Conservation (phyloP, 2,113 vertebrate genomes). For the Tachycineta bicolor region DNA sequence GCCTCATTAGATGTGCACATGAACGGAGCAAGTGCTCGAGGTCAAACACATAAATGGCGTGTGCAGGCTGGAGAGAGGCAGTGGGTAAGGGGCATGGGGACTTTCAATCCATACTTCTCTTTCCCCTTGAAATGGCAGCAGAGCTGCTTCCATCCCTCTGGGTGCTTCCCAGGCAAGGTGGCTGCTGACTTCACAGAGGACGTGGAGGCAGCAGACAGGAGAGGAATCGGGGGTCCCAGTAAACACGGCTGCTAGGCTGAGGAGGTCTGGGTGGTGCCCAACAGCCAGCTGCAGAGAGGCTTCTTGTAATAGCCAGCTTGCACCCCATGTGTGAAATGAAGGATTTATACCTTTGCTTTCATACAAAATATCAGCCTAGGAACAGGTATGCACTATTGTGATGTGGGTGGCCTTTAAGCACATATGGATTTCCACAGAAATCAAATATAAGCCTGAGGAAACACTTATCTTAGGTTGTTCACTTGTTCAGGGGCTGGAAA, state of each 20-base stretch:
- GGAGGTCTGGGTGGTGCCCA: background rate
- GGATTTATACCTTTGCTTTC: constrained; percentile 39
- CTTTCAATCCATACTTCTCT: background rate
- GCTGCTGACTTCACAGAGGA: background rate
- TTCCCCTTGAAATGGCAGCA: background rate
- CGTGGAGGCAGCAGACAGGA: background rate
- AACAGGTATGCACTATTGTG: constrained; percentile 17
- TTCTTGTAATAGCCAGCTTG: background rate
- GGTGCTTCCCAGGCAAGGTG: background rate
- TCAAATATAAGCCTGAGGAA: constrained; percentile 71
- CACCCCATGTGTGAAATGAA: background rate
- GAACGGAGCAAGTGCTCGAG: background rate
- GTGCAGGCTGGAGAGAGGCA: background rate
- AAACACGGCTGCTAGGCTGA: background rate
- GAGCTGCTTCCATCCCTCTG: background rate
- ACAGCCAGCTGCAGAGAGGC: background rate
- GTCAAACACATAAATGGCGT: background rate
- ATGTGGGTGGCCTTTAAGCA: constrained; percentile 71
- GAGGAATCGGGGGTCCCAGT: background rate
- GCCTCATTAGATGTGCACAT: background rate
- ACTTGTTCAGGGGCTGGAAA: constrained; percentile 71
- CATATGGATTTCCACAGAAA: constrained; percentile 62
- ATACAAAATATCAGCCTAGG: constrained; percentile 31
- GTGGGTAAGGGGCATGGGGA: background rate
- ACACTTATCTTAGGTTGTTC: constrained; percentile 67